Evolutionary conservation across 2,113 vertebrate species (phyloP).

Genomic region (Otocyon megalotis): DNA sequence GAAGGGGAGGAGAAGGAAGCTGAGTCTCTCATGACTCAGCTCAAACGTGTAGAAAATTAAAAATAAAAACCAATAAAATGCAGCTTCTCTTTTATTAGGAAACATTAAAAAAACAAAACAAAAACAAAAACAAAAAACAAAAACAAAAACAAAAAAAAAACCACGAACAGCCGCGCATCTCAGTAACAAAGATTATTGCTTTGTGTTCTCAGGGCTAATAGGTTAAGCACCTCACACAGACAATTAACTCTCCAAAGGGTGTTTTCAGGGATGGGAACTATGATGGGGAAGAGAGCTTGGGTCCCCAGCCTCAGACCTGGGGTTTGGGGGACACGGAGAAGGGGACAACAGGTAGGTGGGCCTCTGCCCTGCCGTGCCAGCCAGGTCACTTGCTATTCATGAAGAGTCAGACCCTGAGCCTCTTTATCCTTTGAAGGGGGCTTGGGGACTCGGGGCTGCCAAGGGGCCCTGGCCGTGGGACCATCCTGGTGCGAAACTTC

Average conservation of each 20-base stretch:
- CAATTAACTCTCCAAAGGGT: constrained; percentile 88
- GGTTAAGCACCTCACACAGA: constrained; percentile 87
- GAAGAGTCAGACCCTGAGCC: constrained; percentile 83
- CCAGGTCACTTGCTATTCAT: constrained; percentile 83
- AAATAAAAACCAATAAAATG: constrained; percentile 90
- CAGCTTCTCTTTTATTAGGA: constrained; percentile 90
- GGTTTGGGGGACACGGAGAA: constrained; percentile 72
- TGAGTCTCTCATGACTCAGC: constrained; percentile 83
- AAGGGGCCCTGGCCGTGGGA: constrained; percentile 67
- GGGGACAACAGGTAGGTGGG: constrained; percentile 65
- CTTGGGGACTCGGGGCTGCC: constrained; percentile 44
- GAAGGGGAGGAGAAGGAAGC: constrained; percentile 79
- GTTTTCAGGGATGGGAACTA: constrained; percentile 40
- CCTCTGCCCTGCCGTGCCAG: constrained; percentile 80
- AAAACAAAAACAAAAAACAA: constrained; percentile 37
- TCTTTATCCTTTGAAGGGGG: constrained; percentile 58
- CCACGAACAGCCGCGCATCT: constrained; percentile 88
- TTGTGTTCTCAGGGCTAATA: constrained; percentile 90
- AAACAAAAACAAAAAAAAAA: constrained; percentile 75
- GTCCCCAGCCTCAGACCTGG: constrained; percentile 71
- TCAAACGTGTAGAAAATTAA: constrained; percentile 88
- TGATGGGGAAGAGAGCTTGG: neutral
- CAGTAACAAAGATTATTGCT: constrained; percentile 94
- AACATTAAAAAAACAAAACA: constrained; percentile 85
- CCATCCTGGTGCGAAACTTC: constrained; percentile 85